Evolutionary conservation across 2,113 vertebrate species (phyloP).

Genomic region (Ursus arctos): DNA sequence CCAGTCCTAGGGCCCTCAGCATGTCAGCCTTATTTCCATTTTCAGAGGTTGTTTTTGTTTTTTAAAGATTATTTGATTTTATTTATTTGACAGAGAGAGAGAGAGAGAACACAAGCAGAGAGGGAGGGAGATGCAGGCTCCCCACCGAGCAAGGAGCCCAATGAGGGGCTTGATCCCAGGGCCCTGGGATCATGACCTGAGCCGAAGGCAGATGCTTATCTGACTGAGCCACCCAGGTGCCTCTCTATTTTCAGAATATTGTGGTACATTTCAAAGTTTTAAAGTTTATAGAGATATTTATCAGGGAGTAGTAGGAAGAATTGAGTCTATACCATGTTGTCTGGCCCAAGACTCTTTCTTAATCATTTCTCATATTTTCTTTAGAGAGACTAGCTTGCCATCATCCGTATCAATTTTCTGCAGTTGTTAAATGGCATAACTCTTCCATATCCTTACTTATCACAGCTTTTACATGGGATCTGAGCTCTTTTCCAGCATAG

Average conservation of each 20-base stretch:
- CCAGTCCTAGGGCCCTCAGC: neutral
- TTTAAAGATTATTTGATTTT: neutral
- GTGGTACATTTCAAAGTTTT: neutral
- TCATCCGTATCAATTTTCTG: neutral
- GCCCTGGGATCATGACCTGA: neutral
- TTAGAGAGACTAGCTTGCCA: neutral
- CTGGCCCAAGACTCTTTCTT: neutral
- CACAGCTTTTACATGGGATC: neutral
- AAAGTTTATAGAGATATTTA: neutral
- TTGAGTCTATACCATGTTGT: neutral
- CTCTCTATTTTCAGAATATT: slow-evolving; percentile 12
- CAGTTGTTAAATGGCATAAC: neutral
- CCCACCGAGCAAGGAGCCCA: neutral
- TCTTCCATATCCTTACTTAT: neutral
- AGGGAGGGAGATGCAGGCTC: neutral
- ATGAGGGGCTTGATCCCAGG: neutral
- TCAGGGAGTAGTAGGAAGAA: neutral
- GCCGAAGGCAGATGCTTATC: neutral
- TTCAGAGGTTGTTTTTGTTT: neutral
- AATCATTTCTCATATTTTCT: neutral
- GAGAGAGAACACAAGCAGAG: no score
- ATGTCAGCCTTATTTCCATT: neutral
- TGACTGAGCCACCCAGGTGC: neutral
- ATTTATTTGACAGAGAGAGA: neutral
- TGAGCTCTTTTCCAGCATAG: neutral